Conservation (phyloP, 2,888 invertebrate genomes). For the Drosophila percnosoma region DNA sequence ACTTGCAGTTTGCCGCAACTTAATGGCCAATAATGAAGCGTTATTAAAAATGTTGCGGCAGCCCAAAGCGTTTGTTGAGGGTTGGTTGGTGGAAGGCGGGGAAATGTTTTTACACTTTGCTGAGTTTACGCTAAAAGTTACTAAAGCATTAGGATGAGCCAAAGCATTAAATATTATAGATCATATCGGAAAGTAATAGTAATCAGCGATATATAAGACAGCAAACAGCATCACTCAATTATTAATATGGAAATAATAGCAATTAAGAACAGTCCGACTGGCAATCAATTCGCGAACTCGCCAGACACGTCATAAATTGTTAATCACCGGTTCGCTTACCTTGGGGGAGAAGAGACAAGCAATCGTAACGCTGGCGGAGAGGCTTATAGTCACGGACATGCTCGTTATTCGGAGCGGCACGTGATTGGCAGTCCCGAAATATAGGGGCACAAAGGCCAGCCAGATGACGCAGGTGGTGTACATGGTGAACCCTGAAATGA, state of each 20-base stretch:
- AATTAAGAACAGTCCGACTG: slow-evolving; percentile 30
- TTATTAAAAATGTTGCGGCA: slow-evolving; percentile 54
- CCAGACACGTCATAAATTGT: slow-evolving; percentile 24
- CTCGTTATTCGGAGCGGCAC: slow-evolving; percentile 96
- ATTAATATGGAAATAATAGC: slow-evolving; percentile 37
- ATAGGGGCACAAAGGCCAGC: slow-evolving; percentile 98
- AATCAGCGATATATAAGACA: slow-evolving; percentile 17
- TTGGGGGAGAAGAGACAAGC: slow-evolving; percentile 97
- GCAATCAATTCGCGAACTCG: slow-evolving; percentile 21
- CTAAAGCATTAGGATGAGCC: slow-evolving; percentile 6
- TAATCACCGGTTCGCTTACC: slow-evolving; percentile 86
- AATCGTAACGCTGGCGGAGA: slow-evolving; percentile 96
- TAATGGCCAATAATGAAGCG: slow-evolving; percentile 69
- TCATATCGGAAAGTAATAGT: slow-evolving; percentile 12
- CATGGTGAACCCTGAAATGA: slow-evolving; percentile 95
- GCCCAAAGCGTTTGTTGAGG: neutral
- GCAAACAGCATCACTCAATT: slow-evolving; percentile 41
- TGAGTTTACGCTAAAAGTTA: slow-evolving; percentile 28
- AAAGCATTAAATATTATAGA: slow-evolving; percentile 9
- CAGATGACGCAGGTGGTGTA: slow-evolving; percentile 99
- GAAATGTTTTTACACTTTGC: neutral
- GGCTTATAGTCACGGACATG: slow-evolving; percentile 97
- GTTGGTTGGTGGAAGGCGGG: too few relatives aligned
- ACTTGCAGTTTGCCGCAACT: slow-evolving; percentile 50
- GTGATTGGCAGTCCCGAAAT: slow-evolving; percentile 97